These are phyloP conservation scores for Eupithecia subumbrata DNA, from an alignment of 2,888 invertebrate genomes.

Conservation along the genomic window DNA sequence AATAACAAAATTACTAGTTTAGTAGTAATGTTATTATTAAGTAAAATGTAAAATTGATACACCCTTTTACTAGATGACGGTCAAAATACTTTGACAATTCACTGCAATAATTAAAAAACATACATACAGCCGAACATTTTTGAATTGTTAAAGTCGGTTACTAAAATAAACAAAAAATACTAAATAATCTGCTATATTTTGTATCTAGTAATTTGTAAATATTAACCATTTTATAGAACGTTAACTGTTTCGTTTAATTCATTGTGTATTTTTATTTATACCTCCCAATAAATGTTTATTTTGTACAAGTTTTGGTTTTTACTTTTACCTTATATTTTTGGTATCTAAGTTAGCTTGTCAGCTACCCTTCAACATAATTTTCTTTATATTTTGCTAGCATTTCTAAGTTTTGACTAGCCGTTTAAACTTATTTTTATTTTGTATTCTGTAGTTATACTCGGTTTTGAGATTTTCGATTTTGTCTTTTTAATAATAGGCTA, in stretches of 20 bases:
- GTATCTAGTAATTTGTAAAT: constrained; percentile 23
- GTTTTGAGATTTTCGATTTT: not conserved
- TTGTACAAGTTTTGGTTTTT: constrained; percentile 64
- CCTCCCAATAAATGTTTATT: constrained; percentile 76
- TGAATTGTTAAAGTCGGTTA: too few species aligned
- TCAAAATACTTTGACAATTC: not conserved
- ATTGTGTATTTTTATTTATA: constrained; percentile 63
- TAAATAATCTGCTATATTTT: not conserved
- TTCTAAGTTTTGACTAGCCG: not conserved
- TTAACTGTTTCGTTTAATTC: constrained; percentile 34
- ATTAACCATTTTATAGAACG: constrained; percentile 44
- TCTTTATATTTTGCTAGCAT: constrained; percentile 15
- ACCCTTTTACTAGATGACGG: not conserved
- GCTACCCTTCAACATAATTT: not conserved
- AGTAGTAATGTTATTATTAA: not conserved
- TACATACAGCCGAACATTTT: not conserved
- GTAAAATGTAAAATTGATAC: not conserved
- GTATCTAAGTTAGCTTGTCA: not conserved
- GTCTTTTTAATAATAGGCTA: not conserved
- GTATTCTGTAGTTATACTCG: not conserved
- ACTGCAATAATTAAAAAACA: not conserved
- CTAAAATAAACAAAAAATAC: not conserved
- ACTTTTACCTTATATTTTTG: constrained; percentile 43
- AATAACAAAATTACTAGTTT: not conserved
- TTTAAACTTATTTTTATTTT: not conserved